Conservation (phyloP, 2,113 vertebrate genomes). For the Colistium nudipinnis region DNA sequence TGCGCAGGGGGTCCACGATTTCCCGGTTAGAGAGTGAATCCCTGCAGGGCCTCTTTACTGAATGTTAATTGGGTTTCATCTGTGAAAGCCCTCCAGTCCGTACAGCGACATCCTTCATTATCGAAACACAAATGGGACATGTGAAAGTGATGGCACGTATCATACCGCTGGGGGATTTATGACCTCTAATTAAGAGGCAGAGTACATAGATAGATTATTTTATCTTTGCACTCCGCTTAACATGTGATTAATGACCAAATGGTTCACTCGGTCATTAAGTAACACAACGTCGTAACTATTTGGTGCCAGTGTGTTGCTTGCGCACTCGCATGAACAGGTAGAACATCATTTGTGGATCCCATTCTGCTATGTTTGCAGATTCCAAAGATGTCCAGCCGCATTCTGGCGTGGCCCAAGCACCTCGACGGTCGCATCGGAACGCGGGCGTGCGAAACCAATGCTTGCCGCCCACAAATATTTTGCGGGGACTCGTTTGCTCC, state of each 20-base stretch:
- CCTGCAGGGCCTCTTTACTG: constrained; percentile 47
- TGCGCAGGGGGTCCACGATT: constrained; percentile 38
- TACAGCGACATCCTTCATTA: constrained; percentile 65
- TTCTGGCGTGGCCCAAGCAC: background rate
- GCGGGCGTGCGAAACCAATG: no score
- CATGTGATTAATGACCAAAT: constrained; percentile 49
- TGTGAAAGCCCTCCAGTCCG: constrained; percentile 53
- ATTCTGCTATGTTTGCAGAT: background rate
- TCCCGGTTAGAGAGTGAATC: constrained; percentile 52
- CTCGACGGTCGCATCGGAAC: background rate
- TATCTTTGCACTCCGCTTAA: constrained; percentile 43
- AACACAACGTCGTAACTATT: background rate
- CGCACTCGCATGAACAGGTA: background rate
- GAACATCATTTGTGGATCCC: background rate
- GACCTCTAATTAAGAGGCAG: constrained; percentile 54
- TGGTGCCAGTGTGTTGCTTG: background rate
- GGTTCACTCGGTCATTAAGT: constrained; percentile 32
- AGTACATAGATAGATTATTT: constrained; percentile 47
- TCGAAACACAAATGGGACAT: constrained; percentile 70
- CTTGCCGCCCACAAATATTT: no score
- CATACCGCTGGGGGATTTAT: constrained; percentile 50
- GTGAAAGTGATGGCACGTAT: constrained; percentile 53
- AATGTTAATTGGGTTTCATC: constrained; percentile 70
- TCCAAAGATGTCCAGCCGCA: background rate
- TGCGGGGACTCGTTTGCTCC: background rate